Evolutionary conservation across 2,888 invertebrate species (phyloP), one percentile per base, ranked within the genome.

Genomic region (Agrochola circellaris): DNA sequence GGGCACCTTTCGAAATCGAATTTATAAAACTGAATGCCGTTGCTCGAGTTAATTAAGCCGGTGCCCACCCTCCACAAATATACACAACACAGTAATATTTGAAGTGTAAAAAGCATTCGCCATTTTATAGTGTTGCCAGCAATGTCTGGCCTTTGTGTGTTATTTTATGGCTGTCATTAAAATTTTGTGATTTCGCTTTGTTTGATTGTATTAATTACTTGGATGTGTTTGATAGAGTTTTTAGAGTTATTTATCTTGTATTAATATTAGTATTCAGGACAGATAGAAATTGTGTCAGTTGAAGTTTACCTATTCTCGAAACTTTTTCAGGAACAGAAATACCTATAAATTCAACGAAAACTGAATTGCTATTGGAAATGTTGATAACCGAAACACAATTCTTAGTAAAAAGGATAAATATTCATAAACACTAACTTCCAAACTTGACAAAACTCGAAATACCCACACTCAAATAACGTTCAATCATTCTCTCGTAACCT

Each of bases 31-130:
- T 88, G 88, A 89, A 88, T 87, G 82, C 79, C 81, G 73, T 72
- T 83, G 83, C 85, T 72, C 77, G 79, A 91, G 91, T 91, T 91
- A 91, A 91, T 91, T 91, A 91, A 89, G 84, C 81, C 84, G 68
- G 70, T 74, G 82, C 81, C 83, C 77, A 34, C 84, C 76, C 80
- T 87, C 82, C 79, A 81, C 88, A 88, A 87, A 89, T 87, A 87
- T 83, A 85, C 83, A 87, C 77, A 87, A 87, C 79, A 79, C 75
- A 79, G 81, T 79, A 62, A 87, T 84, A 86, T 89, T 89, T 83
- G 77, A 86, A 82, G 82, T 83, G 81, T 68, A 84, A 82, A 88
- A 89, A 85, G 83, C 83, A 79, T 74, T 88, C 77, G 76, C 72
- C 69, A 75, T 85, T 82, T 88, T 85, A 83, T 81, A 73, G 73